A percentile compares a stretch with the other conserved stretches of the same genome.
phyloP scores from a whole-genome alignment of 1,140 invertebrate genomes.

The Drosophila bocki region DNA sequence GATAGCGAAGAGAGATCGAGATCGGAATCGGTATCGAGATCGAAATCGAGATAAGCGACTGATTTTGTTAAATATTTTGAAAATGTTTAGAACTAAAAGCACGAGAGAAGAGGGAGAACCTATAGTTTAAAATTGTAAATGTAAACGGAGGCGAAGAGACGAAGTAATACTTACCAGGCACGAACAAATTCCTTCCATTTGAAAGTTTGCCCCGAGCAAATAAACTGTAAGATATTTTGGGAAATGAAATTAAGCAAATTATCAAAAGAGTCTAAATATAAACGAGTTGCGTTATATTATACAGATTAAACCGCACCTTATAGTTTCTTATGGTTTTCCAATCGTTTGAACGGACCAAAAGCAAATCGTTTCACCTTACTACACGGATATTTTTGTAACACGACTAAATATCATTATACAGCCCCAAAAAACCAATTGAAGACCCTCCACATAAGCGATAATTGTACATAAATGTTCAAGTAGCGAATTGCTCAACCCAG shows the following conservation, averaged over 20 bases:
- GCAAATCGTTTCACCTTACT: constrained; percentile 43
- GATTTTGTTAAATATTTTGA: constrained; percentile 82
- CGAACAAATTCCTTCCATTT: constrained; percentile 84
- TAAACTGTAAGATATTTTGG: constrained; percentile 67
- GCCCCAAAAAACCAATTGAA: constrained; percentile 22
- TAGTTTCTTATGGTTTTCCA: constrained; percentile 51
- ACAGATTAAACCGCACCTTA: constrained; percentile 22
- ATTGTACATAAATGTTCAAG: constrained; percentile 67
- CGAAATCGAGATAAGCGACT: constrained; percentile 56
- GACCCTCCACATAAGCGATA: constrained; percentile 65
- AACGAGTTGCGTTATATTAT: constrained; percentile 22
- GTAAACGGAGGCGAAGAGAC: constrained; percentile 29
- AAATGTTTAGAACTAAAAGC: constrained; percentile 53
- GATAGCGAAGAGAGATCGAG: constrained; percentile 26
- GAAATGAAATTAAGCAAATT: constrained; percentile 47
- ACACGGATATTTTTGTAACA: constrained; percentile 60
- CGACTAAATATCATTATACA: constrained; percentile 21
- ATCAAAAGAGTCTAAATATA: constrained; percentile 54
- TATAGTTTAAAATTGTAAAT: constrained; percentile 74
- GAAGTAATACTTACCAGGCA: constrained; percentile 71
- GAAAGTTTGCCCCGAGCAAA: constrained; percentile 46
- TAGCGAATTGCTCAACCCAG: constrained; percentile 62
- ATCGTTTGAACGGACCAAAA: constrained; percentile 75
- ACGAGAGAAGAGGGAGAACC: constrained; percentile 29
- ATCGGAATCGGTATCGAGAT: not conserved